These are phyloP conservation scores for Nysson spinosus DNA, from an alignment of 2,888 invertebrate genomes.

Conservation along the genomic window DNA sequence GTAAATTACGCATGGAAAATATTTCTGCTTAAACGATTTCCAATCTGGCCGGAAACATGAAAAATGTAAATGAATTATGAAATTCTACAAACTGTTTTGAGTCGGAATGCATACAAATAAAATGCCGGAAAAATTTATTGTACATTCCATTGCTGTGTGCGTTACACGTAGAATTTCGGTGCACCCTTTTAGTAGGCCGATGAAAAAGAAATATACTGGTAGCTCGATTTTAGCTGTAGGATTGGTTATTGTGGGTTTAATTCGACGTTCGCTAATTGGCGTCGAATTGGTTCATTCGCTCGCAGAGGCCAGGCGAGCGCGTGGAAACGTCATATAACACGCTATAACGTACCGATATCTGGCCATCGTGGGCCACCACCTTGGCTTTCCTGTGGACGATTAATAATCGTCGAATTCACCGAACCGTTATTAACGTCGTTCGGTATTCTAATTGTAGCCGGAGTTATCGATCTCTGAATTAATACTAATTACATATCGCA, in stretches of 20 bases:
- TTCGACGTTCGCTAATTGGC: constrained; percentile 43
- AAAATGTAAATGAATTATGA: too few species aligned
- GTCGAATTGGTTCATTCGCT: constrained; percentile 31
- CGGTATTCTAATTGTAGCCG: constrained; percentile 50
- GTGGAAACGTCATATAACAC: constrained; percentile 23
- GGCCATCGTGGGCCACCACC: constrained; percentile 39
- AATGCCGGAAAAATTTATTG: too few species aligned
- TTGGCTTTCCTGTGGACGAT: constrained; percentile 51
- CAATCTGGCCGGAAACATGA: too few species aligned
- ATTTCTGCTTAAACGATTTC: too few species aligned
- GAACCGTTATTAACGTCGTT: constrained; percentile 47
- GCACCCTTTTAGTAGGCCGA: background rate
- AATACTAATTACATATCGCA: constrained; percentile 45
- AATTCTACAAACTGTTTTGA: too few species aligned
- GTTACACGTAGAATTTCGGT: too few species aligned
- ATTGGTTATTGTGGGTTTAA: constrained; percentile 29
- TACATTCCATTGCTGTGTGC: too few species aligned
- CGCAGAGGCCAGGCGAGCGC: constrained; percentile 25
- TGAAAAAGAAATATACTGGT: background rate
- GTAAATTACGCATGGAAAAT: too few species aligned
- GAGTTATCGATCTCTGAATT: constrained; percentile 47
- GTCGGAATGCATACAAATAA: too few species aligned
- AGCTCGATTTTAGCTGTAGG: background rate
- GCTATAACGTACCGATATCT: constrained; percentile 36
- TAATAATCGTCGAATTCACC: constrained; percentile 49